A percentile compares a stretch with the other conserved stretches of the same genome.
phyloP scores from a whole-genome alignment of 2,113 vertebrate genomes.

The Alethe castanea region DNA sequence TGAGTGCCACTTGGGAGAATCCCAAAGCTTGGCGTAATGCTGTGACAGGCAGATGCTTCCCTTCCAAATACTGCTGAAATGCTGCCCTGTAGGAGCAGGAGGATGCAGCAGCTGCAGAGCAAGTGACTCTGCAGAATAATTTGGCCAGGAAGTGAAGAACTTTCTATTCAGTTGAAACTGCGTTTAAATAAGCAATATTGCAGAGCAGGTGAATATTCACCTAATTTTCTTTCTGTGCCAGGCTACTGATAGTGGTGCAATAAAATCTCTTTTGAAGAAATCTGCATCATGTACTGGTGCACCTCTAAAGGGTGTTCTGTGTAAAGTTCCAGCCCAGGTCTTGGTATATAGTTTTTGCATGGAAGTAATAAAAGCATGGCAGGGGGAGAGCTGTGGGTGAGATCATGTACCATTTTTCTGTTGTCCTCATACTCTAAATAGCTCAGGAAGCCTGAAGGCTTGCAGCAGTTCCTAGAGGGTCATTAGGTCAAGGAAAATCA shows the following conservation, averaged over 20 bases:
- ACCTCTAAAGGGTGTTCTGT: background rate
- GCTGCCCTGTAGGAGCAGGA: constrained; percentile 1
- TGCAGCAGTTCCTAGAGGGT: background rate
- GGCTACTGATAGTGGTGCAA: background rate
- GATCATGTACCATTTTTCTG: background rate
- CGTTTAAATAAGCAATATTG: background rate
- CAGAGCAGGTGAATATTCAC: background rate
- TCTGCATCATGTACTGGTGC: background rate
- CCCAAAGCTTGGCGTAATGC: constrained; percentile 6
- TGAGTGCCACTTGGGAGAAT: constrained; percentile 31
- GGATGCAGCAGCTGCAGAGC: constrained; percentile 20
- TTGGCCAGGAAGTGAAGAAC: constrained; percentile 1
- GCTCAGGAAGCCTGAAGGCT: background rate
- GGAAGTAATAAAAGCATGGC: background rate
- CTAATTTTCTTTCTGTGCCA: background rate
- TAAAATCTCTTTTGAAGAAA: background rate
- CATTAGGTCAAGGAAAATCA: background rate
- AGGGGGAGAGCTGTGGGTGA: background rate
- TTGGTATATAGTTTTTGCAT: background rate
- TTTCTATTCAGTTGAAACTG: background rate
- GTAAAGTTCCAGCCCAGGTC: background rate
- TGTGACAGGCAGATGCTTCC: background rate
- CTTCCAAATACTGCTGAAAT: constrained; percentile 25
- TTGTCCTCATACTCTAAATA: background rate
- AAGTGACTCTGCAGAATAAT: constrained; percentile 37